Percentiles rank a stretch among this genome's conserved stretches.
phyloP scores from a whole-genome alignment of 1,140 invertebrate species.

The Sycophaga agraensis region DNA sequence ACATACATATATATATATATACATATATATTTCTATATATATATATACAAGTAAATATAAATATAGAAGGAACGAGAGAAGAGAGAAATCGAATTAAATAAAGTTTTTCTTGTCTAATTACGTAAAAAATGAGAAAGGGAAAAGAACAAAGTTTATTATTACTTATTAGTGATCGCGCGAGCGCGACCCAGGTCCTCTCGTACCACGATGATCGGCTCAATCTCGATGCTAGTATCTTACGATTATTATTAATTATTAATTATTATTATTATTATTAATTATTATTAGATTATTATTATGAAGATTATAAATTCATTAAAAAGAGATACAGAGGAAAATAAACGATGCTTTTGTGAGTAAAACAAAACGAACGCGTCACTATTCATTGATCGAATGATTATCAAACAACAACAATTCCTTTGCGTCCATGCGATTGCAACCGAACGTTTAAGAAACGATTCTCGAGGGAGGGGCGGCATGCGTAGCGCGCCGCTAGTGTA shows the following conservation, averaged over 20 bases:
- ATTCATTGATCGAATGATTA: conserved; percentile 31
- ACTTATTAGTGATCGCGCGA: conserved; percentile 27
- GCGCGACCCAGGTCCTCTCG: conserved; percentile 42
- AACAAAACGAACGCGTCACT: conserved; percentile 40
- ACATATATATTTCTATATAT: conserved; percentile 9
- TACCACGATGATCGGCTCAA: conserved; percentile 43
- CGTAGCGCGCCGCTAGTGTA: not conserved
- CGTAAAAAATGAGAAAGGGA: too few relatives aligned
- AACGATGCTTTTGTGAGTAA: conserved; percentile 59
- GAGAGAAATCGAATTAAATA: not conserved
- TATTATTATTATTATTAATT: conserved; percentile 40
- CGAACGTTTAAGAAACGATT: too few relatives aligned
- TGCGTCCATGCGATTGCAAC: too few relatives aligned
- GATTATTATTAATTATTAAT: conserved; percentile 48
- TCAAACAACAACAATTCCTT: conserved; percentile 10
- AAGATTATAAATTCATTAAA: conserved; percentile 56
- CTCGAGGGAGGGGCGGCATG: too few relatives aligned
- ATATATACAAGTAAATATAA: conserved; percentile 16
- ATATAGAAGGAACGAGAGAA: conserved; percentile 24
- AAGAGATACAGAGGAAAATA: conserved; percentile 54
- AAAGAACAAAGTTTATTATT: conserved; percentile 8
- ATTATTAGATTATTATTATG: conserved; percentile 54
- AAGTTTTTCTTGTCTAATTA: conserved; percentile 17
- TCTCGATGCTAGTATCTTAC: conserved; percentile 49
- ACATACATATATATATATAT: not conserved